phyloP scores from a whole-genome alignment of 2,113 vertebrate genomes.

The Polypterus bichir region DNA sequence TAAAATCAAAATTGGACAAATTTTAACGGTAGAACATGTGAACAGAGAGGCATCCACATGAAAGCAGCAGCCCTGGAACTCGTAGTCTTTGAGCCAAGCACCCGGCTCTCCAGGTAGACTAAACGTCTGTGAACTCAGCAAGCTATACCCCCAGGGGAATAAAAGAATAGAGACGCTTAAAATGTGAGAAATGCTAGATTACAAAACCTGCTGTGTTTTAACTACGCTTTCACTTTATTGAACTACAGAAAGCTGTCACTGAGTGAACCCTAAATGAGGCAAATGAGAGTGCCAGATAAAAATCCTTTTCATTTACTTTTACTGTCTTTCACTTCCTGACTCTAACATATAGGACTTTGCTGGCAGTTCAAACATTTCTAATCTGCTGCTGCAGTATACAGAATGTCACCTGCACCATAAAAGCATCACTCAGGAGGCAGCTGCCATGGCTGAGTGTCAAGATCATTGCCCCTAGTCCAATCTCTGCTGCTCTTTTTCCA shows the following conservation, averaged over 20 bases:
- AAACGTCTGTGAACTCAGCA: constrained; percentile 4
- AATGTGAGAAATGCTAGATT: background rate
- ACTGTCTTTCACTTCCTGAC: background rate
- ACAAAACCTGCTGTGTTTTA: constrained; percentile 1
- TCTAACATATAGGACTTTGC: background rate
- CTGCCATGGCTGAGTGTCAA: no score
- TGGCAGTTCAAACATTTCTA: background rate
- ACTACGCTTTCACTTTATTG: background rate
- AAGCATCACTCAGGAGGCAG: no score
- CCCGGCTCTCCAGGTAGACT: constrained; percentile 27
- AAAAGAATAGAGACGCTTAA: background rate
- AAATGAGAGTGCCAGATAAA: background rate
- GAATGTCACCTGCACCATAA: no score
- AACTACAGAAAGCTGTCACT: background rate
- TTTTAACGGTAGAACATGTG: no score
- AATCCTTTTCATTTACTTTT: constrained; percentile 1
- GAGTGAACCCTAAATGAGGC: background rate
- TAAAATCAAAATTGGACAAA: no score
- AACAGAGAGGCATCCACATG: no score
- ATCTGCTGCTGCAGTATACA: background rate
- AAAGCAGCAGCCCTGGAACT: no score
- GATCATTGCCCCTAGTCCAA: no score
- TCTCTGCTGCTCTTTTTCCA: no score
- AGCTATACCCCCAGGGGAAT: background rate
- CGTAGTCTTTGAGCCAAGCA: background rate